Base-by-base conservation (phyloP, 2,888 invertebrate species). In the Cerceris rybyensis region DNA sequence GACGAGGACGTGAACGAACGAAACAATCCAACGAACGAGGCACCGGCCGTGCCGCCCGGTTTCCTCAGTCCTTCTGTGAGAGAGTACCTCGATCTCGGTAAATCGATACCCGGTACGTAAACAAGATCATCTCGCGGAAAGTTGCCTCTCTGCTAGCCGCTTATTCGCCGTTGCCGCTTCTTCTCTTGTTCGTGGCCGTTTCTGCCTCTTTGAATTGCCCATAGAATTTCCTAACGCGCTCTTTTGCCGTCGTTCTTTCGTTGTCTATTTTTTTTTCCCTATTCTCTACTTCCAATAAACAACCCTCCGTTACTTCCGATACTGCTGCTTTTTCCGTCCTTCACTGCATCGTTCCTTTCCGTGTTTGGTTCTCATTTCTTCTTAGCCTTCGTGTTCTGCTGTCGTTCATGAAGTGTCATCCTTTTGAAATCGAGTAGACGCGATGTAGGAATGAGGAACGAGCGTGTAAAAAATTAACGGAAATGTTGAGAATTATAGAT, bases 21-120 rank as follows among this genome's bases (percentile, higher is more conserved):
- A 79, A 92, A 92, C 93, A 94, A 77, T 93, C 94, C 91, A 87
- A 93, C 61, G 70, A 90, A 91, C 83, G 92, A 93, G 71, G 93
- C 93, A 42, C 93, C 91, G 14, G 93, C 94, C 14, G 95, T 96
- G 76, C 97, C 97, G 6, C 94, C 95, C 0, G 95, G 96, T 83
- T 97, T 97, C 92, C 93, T 97, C 85, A 97, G 96, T 91, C 96
- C 97, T 55, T 97, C 97, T 0, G 97, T 97, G 57, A 94, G 96
- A 85, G 97, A 97, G 91, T 97, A 97, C 92, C 94, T 97, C 84
- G 97, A 97, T 93, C 94, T 97, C 85, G 97, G 97, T 88, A 97
- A 97, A 94, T 97, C 97, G 81, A 97, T 97, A 93, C 97, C 97
- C 88, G 97, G 97, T 97, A 93, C 93, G 94, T 90, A 88, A 86